Base-by-base conservation (phyloP, 2,888 invertebrate species). In the Elmis aenea region DNA sequence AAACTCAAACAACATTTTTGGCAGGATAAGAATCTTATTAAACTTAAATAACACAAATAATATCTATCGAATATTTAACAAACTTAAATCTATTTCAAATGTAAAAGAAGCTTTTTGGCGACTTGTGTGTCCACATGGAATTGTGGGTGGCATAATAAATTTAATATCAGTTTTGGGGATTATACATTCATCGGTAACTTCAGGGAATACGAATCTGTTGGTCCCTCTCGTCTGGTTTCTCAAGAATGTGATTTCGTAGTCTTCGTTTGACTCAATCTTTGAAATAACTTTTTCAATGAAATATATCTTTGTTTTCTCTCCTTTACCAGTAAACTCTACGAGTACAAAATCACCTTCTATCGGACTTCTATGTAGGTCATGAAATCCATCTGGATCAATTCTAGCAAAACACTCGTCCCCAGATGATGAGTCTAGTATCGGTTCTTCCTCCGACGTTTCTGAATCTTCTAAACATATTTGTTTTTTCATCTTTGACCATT, bases 171-270 rank as follows among this genome's bases (percentile, higher is more conserved):
- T 13, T 14, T 18, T 3, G 8, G 39, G 3, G 30, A 28, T 36
- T 23, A 26, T 13, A 16, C 36, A 21, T 21, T 38, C 27, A 36
- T 42, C 42, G 6, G 27, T 13, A 32, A 33, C 28, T 25, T 33
- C 11, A n/a, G 38, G 34, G 26, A 38, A 42, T 33, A 34, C 31
- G 22, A 38, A 35, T 29, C 31, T 34, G 24, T 22, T 34, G 15
- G 4, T 31, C 15, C 27, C 27, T 13, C 38, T 38, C 8, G 29
- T 31, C 22, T 20, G 8, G 13, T 13, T 26, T 26, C 26, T 12
- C 2, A 26, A 14, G 14, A 4, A 26, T 6, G n/a, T 26, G 8
- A 26, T 14, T 26, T 26, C 26, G n/a, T 13, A 13, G 6, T 26
- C 26, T 2, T 10, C 6, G 5, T 4, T 13, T 8, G 13, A 3